These are phyloP conservation scores for Platichthys stellatus DNA, from an alignment of 2,113 vertebrate genomes.

Conservation along the genomic window DNA sequence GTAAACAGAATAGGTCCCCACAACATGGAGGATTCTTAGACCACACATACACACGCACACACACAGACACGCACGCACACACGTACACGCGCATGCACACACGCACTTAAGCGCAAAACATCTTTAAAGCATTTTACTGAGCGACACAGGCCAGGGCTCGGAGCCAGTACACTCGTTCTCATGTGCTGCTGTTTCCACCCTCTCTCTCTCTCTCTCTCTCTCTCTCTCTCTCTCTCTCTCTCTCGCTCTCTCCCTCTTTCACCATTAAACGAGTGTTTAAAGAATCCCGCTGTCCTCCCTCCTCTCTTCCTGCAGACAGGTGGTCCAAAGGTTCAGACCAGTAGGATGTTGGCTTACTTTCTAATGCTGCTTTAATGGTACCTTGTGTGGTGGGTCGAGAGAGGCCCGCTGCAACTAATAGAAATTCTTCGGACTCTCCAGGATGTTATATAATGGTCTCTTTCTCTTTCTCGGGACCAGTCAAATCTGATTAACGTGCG, in stretches of 20 bases:
- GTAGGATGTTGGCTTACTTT: slow-evolving; percentile 64
- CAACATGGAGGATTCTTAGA: neutral
- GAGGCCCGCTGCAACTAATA: slow-evolving; percentile 46
- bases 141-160: slow-evolving; percentile 21
- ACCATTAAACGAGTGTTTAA: too few relatives aligned
- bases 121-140: slow-evolving; percentile 57
- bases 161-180: slow-evolving; percentile 31
- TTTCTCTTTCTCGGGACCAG: slow-evolving; percentile 44
- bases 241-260: neutral
- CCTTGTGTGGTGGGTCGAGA: slow-evolving; percentile 49
- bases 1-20: neutral
- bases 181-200: slow-evolving; percentile 36
- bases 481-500: slow-evolving; percentile 55
- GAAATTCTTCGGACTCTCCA: slow-evolving; percentile 53
- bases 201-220: slow-evolving; percentile 5
- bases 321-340: slow-evolving; percentile 64
- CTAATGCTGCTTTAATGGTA: slow-evolving; percentile 71
- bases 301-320: slow-evolving; percentile 66
- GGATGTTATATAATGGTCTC: slow-evolving; percentile 58
- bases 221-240: too few relatives aligned
- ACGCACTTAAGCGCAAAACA: slow-evolving; percentile 29
- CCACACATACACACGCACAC: slow-evolving; percentile 1
- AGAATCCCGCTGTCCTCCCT: neutral
- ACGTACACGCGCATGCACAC: too few relatives aligned
- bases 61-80: too few relatives aligned